phyloP scores from a whole-genome alignment of 2,888 invertebrate species.

The Cephus sareptanus region DNA sequence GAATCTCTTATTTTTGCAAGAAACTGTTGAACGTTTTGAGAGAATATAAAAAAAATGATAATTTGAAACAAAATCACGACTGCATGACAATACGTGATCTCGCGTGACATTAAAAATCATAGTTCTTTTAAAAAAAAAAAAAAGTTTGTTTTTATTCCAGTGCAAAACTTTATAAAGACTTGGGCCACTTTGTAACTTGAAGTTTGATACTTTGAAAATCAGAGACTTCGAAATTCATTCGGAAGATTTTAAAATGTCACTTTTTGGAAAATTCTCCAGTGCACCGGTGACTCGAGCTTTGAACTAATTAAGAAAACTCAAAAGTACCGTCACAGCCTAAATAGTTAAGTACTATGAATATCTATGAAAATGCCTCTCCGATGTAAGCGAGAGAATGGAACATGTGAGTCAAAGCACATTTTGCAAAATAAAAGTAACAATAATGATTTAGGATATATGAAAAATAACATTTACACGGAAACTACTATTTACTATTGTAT shows the following conservation, averaged over 20 bases:
- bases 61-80: constrained; percentile 23
- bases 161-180: constrained; percentile 6
- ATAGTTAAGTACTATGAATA: background rate
- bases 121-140: background rate
- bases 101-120: background rate
- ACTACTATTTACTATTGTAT: background rate
- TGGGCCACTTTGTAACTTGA: background rate
- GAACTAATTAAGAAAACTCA: constrained; percentile 1
- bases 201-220: background rate
- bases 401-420: constrained; percentile 24
- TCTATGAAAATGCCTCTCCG: background rate
- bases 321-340: constrained; percentile 6
- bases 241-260: background rate
- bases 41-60: constrained; percentile 22
- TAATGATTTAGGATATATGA: constrained; percentile 17
- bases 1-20: constrained; percentile 58
- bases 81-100: background rate
- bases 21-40: constrained; percentile 37
- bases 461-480: constrained; percentile 30
- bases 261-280: too few relatives aligned
- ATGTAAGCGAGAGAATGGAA: constrained; percentile 13
- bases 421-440: constrained; percentile 8
- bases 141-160: constrained; percentile 16
- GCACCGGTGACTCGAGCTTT: background rate
- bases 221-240: background rate